Base-by-base conservation (phyloP, 2,113 vertebrate species). In the Opisthocomus hoazin region DNA sequence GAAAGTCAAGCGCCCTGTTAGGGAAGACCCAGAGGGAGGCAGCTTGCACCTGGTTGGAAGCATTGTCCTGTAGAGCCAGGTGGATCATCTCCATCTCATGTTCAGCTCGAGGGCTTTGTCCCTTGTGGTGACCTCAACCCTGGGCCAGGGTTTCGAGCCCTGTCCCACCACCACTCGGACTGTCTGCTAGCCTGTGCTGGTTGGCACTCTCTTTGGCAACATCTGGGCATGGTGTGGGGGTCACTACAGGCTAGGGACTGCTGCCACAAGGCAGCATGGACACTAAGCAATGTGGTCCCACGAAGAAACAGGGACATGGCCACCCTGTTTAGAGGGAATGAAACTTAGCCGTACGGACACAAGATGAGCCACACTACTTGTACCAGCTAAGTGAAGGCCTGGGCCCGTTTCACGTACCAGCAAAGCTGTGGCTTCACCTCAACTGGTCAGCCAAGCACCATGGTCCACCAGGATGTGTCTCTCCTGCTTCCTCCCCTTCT, bases 261-360 rank as follows among this genome's bases (percentile, higher is more conserved):
- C 53, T n/a, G 39, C 43, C 34, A 41, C 1, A 2, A 51, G 27
- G 41, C 61, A 66, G 18, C 6, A 8, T 2, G 30, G 68, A 27
- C 53, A 32, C 29, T 10, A 45, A 24, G 37, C 24, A 61, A 6
- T 3, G 29, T 6, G 32, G 36, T 51, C 27, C 36, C 51, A 26
- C 1, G 2, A 56, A 11, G 10, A 26, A 51, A 23, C 0, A 0
- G 43, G n/a, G 43, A 50, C 12, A 30, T 0, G 19, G 27, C 18
- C 57, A 54, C 51, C 15, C 19, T 18, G 32, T 46, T 2, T 45
- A 12, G 7, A n/a, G 14, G 17, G 27, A 37, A 50, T 0, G 5
- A 54, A 16, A 15, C 39, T 58, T 14, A n/a, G n/a, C 16, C 39
- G 39, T 22, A 32, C 0, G 10, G 53, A 53, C n/a, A 22, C 46